phyloP scores from a whole-genome alignment of 2,113 vertebrate species.

The Sporophila hypoxantha region DNA sequence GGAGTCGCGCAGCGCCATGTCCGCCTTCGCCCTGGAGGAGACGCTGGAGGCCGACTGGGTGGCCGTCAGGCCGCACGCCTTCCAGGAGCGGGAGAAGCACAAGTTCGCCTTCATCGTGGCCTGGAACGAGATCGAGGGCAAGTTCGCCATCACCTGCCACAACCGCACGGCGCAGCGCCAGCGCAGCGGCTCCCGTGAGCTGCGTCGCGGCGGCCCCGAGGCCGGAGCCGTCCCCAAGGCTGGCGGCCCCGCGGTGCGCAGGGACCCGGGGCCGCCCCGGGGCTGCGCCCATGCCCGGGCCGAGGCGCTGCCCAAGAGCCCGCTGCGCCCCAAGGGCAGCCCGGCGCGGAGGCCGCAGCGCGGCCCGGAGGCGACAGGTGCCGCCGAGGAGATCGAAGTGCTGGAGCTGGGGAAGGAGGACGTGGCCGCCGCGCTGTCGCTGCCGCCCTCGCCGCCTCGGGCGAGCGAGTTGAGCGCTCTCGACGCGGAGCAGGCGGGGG shows the following conservation, averaged over 20 bases:
- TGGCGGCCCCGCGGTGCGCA: not conserved
- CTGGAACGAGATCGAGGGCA: slow-evolving; percentile 95
- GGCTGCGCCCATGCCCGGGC: not conserved
- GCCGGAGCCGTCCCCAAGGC: not conserved
- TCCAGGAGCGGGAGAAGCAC: slow-evolving; percentile 89
- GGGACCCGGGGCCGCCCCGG: slow-evolving; percentile 33
- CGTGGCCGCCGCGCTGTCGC: slow-evolving; percentile 13
- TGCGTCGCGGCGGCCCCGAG: not conserved
- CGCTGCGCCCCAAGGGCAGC: slow-evolving; percentile 16
- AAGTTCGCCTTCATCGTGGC: slow-evolving; percentile 97
- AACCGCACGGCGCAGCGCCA: slow-evolving; percentile 88
- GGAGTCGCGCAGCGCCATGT: slow-evolving; percentile 67
- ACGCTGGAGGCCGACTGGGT: slow-evolving; percentile 93
- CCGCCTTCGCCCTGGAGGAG: slow-evolving; percentile 85
- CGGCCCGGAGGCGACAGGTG: not conserved
- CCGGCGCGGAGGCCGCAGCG: not conserved
- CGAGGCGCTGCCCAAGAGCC: slow-evolving; percentile 29
- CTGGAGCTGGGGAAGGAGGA: slow-evolving; percentile 71
- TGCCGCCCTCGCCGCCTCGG: slow-evolving; percentile 31
- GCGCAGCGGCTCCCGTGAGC: slow-evolving; percentile 76
- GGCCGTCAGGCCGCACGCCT: slow-evolving; percentile 87
- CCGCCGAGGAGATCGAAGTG: slow-evolving; percentile 70
- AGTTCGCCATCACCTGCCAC: slow-evolving; percentile 96
- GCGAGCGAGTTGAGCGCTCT: slow-evolving; percentile 15
- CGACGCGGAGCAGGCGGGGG: slow-evolving; percentile 46